Percentiles rank a stretch among this genome's conserved stretches.
Conservation (phyloP, 2,888 invertebrate genomes). For the Conops quadrifasciatus region DNA sequence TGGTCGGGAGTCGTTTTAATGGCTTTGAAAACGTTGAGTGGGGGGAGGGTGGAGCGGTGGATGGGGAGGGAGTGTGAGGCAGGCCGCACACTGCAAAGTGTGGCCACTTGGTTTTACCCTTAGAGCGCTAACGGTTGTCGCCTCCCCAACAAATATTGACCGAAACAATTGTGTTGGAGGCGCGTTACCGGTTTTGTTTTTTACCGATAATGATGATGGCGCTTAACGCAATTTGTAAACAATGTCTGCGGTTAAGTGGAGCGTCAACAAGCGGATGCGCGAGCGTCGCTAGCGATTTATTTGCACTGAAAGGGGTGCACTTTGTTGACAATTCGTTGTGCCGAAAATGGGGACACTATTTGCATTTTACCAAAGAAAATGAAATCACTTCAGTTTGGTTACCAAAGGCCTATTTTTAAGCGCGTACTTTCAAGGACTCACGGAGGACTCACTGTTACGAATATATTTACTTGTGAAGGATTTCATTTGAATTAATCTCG, state of each 20-base stretch:
- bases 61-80: neutral
- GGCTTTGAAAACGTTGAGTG: neutral
- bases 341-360: slow-evolving; percentile 31
- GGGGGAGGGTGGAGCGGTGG: neutral
- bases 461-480: no score
- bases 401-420: no score
- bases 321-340: slow-evolving; percentile 5
- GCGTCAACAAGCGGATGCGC: slow-evolving; percentile 41
- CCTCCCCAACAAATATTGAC: slow-evolving; percentile 45
- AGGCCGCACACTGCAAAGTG: neutral
- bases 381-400: no score
- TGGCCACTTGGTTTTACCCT: neutral
- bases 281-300: slow-evolving; percentile 16
- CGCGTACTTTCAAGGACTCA: no score
- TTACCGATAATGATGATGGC: neutral
- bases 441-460: no score
- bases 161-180: slow-evolving; percentile 30
- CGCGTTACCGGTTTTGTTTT: slow-evolving; percentile 19
- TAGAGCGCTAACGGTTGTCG: neutral
- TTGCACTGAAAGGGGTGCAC: neutral
- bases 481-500: no score
- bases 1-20: slow-evolving; percentile 10
- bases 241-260: slow-evolving; percentile 49
- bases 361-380: no score
- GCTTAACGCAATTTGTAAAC: slow-evolving; percentile 46